A percentile compares a stretch with the other conserved stretches of the same genome.
Conservation (phyloP, 1,140 invertebrate species). For the Lasaia peninsularis region DNA sequence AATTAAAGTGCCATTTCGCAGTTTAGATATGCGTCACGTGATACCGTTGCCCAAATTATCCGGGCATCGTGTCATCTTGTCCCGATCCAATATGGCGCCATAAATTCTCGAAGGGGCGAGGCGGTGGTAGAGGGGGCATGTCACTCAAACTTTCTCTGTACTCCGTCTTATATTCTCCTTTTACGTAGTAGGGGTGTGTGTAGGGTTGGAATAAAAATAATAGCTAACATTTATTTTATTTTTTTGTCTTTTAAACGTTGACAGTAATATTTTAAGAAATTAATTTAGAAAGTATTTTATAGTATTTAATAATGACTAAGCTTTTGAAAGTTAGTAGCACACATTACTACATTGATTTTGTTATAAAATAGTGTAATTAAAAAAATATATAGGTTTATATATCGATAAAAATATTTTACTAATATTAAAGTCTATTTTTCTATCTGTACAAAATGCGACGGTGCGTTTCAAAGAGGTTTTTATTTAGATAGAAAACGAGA, state of each 20-base stretch:
- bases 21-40: constrained; percentile 65
- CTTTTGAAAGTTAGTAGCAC: too few relatives aligned
- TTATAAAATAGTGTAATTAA: too few relatives aligned
- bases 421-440: constrained; percentile 27
- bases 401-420: too few relatives aligned
- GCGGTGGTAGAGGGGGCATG: constrained; percentile 61
- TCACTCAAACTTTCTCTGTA: constrained; percentile 76
- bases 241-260: neutral
- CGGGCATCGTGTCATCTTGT: constrained; percentile 76
- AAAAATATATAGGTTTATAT: too few relatives aligned
- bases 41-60: constrained; percentile 76
- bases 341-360: too few relatives aligned
- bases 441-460: constrained; percentile 49
- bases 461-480: constrained; percentile 51
- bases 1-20: constrained; percentile 73
- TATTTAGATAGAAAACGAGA: constrained; percentile 72
- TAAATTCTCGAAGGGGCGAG: constrained; percentile 66
- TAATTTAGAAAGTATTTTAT: too few relatives aligned
- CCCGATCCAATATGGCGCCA: constrained; percentile 77
- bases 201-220: constrained; percentile 11
- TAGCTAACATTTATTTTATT: neutral
- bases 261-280: neutral
- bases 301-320: too few relatives aligned
- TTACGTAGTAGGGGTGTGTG: constrained; percentile 60
- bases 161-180: constrained; percentile 68